Conservation (phyloP, 2,888 invertebrate genomes). For the Xanthia togata region DNA sequence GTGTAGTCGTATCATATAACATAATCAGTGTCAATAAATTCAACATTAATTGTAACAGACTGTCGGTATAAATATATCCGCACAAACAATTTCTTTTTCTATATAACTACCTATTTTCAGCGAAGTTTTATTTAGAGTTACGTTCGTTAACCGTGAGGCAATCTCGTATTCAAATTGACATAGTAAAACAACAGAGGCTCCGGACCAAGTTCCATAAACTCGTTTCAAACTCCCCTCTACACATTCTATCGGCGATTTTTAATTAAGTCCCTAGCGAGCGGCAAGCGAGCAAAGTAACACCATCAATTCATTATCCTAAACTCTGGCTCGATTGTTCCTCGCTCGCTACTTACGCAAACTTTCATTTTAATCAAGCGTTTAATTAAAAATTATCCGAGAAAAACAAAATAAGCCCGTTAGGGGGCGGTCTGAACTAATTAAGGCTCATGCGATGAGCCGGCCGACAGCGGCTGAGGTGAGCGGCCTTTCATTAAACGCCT, state of each 20-base stretch:
- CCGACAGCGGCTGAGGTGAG: constrained; percentile 87
- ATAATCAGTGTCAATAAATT: constrained; percentile 41
- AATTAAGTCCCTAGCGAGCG: constrained; percentile 89
- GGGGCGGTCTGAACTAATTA: constrained; percentile 90
- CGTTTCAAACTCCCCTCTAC: constrained; percentile 89
- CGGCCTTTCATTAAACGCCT: constrained; percentile 87
- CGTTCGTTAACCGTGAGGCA: constrained; percentile 77
- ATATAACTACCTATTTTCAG: constrained; percentile 23
- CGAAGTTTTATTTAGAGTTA: constrained; percentile 65
- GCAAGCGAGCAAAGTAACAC: constrained; percentile 89
- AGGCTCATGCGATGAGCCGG: constrained; percentile 88
- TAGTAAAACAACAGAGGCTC: constrained; percentile 89
- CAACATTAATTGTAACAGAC: constrained; percentile 48
- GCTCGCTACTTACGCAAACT: constrained; percentile 91
- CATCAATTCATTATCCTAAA: constrained; percentile 91
- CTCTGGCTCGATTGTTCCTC: constrained; percentile 90
- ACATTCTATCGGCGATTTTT: constrained; percentile 91
- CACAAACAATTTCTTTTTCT: constrained; percentile 46
- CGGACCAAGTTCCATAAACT: constrained; percentile 89
- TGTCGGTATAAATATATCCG: constrained; percentile 39
- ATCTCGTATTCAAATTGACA: constrained; percentile 90
- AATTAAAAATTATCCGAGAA: constrained; percentile 91
- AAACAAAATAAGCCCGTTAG: constrained; percentile 91
- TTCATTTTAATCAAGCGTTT: constrained; percentile 91
- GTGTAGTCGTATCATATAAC: background rate